These are phyloP conservation scores for Brachionus sp. DNA, from an alignment of 1,140 invertebrate species.

Conservation along the genomic window DNA sequence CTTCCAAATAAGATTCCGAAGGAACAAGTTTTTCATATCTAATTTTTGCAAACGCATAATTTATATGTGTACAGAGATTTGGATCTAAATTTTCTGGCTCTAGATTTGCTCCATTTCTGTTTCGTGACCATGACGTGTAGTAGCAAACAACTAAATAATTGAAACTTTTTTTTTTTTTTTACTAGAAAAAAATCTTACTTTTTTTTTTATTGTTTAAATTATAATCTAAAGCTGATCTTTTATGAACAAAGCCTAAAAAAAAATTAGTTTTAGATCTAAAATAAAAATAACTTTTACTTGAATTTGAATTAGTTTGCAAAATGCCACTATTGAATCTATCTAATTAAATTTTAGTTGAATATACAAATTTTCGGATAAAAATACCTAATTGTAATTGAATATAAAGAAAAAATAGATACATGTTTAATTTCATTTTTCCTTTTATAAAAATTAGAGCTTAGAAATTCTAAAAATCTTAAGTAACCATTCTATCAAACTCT, in stretches of 20 bases:
- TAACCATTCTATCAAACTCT: neutral
- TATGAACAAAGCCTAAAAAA: neutral
- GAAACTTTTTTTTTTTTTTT: too few relatives aligned
- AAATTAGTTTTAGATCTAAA: neutral
- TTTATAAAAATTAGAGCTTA: neutral
- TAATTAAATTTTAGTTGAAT: too few relatives aligned
- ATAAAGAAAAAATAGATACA: neutral
- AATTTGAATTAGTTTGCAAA: neutral
- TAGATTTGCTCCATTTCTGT: conserved; percentile 61
- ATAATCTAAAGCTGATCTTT: neutral
- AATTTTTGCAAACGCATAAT: conserved; percentile 76
- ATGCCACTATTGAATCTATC: too few relatives aligned
- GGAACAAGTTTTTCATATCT: conserved; percentile 67
- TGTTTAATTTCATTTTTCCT: neutral
- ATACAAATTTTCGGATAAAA: neutral
- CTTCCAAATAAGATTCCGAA: conserved; percentile 74
- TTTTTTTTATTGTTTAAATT: neutral
- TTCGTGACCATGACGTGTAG: conserved; percentile 26
- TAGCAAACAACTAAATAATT: conserved; percentile 24
- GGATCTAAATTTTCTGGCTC: conserved; percentile 88
- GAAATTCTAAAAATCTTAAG: neutral
- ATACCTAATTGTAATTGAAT: neutral
- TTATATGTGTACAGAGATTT: conserved; percentile 88
- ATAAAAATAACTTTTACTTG: neutral
- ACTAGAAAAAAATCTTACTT: neutral